Base-by-base conservation (phyloP, 2,113 vertebrate genomes). In the Baryphthengus martii region DNA sequence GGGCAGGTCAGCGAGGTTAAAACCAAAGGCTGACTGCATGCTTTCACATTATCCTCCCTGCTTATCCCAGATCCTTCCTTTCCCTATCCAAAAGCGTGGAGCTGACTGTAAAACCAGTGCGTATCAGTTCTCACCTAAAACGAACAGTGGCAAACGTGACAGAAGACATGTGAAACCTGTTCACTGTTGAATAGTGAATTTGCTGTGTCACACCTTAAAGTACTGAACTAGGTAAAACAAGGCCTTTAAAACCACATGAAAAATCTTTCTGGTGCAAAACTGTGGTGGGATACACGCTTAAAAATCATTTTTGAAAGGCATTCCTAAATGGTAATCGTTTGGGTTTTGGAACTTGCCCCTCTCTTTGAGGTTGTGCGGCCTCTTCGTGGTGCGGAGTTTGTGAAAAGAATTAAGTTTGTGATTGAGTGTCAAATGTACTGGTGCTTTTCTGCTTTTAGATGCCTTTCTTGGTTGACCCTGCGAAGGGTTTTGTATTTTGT, bases 141-240 rank as follows among this genome's bases (percentile, higher is more conserved):
- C 4, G 18, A 75, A 5, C 6, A 24, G 6, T 3, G 4, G 1
- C n/a, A 40, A 19, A 31, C 6, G 3, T 70, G 59, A 14, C 20
- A 7, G 26, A 67, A 78, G 40, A 19, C 0, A 0, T 17, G 29
- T 62, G 52, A 59, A 75, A 50, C 44, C 0, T 21, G 7, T 62
- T 68, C 16, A 5, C 17, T 44, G 47, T 53, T 33, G 15, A 29
- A 11, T 14, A n/a, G 45, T 73, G 35, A 33, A 94, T 85, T 50
- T 95, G 91, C 86, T 91, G 75, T 94, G 89, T 95, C 91, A 93
- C 74, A 42, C 66, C 76, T 81, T 13, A 13, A 79, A 83, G 33
- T 50, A 35, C 13, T 65, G 23, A 88, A 31, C 9, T 50, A 55
- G 39, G 23, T 87, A 59, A 87, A 59, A 44, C 12, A 40, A 40